Evolutionary conservation across 2,888 invertebrate genomes (phyloP).

Genomic region (Melinopterus prodromus): DNA sequence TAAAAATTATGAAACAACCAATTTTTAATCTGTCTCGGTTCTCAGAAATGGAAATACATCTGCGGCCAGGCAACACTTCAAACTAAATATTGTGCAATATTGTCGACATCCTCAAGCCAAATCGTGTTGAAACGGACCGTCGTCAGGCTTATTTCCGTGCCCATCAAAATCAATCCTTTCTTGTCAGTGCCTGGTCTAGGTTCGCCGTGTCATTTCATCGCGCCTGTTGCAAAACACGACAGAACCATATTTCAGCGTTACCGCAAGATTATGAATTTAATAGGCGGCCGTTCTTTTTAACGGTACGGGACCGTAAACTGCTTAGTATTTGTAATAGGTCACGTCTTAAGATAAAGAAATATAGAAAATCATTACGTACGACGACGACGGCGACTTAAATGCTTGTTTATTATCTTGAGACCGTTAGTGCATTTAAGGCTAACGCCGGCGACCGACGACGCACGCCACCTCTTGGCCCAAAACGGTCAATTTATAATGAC

Average conservation of each 20-base stretch:
- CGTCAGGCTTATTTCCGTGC: neutral
- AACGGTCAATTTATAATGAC: slow-evolving; percentile 23
- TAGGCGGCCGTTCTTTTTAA: neutral
- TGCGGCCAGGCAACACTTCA: neutral
- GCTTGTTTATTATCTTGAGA: neutral
- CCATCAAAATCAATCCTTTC: neutral
- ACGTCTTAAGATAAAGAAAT: neutral
- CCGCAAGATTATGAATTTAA: neutral
- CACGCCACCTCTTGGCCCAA: slow-evolving; percentile 19
- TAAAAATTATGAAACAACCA: too few species aligned
- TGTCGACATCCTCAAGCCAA: neutral
- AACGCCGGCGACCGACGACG: neutral
- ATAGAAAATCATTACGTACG: neutral
- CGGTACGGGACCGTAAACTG: neutral
- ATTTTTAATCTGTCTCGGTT: too few species aligned
- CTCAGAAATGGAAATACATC: neutral
- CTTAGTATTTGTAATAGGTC: neutral
- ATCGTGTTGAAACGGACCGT: neutral
- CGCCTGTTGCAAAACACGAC: neutral
- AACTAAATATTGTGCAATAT: neutral
- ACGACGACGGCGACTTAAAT: neutral
- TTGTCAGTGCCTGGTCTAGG: neutral
- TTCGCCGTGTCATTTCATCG: neutral
- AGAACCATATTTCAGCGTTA: neutral
- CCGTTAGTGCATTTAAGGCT: slow-evolving; percentile 14